Percentiles rank a stretch among this genome's conserved stretches.
phyloP scores from a whole-genome alignment of 2,113 vertebrate genomes.

The Apteryx mantelli region DNA sequence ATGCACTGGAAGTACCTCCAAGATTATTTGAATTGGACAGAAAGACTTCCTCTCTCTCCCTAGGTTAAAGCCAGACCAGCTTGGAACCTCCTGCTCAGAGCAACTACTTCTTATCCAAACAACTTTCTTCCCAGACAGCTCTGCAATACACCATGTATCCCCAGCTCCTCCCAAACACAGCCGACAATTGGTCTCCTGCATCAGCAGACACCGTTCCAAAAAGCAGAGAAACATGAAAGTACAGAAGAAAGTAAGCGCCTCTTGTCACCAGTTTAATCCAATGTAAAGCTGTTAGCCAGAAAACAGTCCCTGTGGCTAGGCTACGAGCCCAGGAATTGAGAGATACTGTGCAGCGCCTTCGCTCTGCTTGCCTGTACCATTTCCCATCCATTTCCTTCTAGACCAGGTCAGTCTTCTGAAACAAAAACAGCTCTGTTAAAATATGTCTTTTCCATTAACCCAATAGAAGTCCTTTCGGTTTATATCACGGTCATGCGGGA shows the following conservation, averaged over 20 bases:
- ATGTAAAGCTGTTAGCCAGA: neutral
- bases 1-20: neutral
- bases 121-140: neutral
- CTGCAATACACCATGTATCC: neutral
- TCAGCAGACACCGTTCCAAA: slow-evolving; percentile 25
- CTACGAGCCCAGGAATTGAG: slow-evolving; percentile 1
- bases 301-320: neutral
- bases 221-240: neutral
- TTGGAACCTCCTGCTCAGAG: neutral
- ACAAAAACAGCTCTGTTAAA: slow-evolving; percentile 19
- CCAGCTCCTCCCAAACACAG: slow-evolving; percentile 1
- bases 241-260: neutral
- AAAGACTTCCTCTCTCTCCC: neutral
- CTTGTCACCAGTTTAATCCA: neutral
- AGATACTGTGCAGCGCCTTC: neutral
- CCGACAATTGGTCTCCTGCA: neutral
- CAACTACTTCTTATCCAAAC: slow-evolving; percentile 15
- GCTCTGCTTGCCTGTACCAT: neutral
- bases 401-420: neutral
- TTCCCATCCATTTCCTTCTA: slow-evolving; percentile 4
- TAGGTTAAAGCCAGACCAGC: neutral
- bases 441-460: neutral
- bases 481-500: neutral
- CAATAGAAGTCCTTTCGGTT: neutral
- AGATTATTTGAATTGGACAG: slow-evolving; percentile 38